These are phyloP conservation scores for Chaetophractus vellerosus DNA, from an alignment of 2,797 vertebrate genomes.

Conservation along the genomic window DNA sequence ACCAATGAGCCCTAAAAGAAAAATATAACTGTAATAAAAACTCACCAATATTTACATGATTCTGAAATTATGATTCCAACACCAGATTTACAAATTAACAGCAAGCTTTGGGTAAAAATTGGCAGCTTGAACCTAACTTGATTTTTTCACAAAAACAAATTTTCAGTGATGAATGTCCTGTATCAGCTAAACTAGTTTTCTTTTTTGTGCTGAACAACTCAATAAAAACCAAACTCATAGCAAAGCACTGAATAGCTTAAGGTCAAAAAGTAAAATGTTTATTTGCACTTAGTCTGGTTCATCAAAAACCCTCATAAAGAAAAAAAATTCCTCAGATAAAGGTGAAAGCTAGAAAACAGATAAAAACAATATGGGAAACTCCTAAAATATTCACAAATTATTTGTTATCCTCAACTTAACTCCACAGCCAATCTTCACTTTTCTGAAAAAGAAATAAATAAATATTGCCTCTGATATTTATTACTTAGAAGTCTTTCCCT, in stretches of 20 bases:
- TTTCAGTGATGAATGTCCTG: constrained; percentile 23
- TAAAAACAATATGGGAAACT: not conserved
- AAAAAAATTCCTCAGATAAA: constrained; percentile 3
- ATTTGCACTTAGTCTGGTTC: not conserved
- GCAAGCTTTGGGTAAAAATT: not conserved
- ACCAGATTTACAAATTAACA: constrained; percentile 53
- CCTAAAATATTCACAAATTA: not conserved
- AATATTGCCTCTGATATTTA: not conserved
- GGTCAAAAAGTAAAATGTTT: constrained; percentile 26
- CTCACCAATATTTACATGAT: not conserved
- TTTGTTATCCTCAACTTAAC: not conserved
- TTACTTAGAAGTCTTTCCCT: not conserved
- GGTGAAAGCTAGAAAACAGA: not conserved
- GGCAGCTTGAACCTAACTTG: constrained; percentile 48
- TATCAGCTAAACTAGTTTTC: constrained; percentile 28
- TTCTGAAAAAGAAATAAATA: constrained; percentile 35
- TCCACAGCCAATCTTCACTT: not conserved
- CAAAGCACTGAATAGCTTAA: not conserved
- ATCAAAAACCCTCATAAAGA: not conserved
- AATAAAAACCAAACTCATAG: not conserved
- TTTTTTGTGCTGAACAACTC: constrained; percentile 6
- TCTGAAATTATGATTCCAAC: constrained; percentile 40
- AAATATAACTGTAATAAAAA: not conserved
- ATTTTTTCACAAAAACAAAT: constrained; percentile 57
- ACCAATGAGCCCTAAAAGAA: constrained; percentile 45